A percentile compares a stretch with the other conserved stretches of the same genome.
Conservation (phyloP, 2,888 invertebrate genomes). For the Carterocephalus palaemon region DNA sequence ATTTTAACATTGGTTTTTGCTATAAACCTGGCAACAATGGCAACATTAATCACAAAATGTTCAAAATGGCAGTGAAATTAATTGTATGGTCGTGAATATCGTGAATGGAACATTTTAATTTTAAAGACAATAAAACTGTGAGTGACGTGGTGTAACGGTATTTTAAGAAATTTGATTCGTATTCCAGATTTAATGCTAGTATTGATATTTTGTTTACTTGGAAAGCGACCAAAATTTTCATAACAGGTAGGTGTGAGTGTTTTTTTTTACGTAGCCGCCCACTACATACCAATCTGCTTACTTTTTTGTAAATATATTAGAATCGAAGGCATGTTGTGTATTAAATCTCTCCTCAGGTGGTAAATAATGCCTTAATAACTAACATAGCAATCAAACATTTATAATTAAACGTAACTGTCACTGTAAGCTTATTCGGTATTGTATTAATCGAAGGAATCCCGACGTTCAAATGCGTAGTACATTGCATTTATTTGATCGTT, state of each 20-base stretch:
- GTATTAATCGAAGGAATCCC: no score
- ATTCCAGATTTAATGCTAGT: conserved; percentile 10
- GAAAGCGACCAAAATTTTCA: conserved; percentile 35
- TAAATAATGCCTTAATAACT: conserved; percentile 9
- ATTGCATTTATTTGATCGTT: no score
- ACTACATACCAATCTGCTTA: conserved; percentile 60
- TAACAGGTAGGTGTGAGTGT: conserved; percentile 59
- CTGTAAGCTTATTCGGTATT: no score
- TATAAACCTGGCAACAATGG: no score
- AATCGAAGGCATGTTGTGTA: conserved; percentile 4
- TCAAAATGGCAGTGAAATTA: conserved; percentile 69
- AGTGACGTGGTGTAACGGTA: conserved; percentile 70
- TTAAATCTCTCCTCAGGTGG: conserved; percentile 34
- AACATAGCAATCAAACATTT: no score
- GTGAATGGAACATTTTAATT: conserved; percentile 37
- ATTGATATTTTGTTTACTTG: conserved; percentile 24
- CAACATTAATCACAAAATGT: conserved; percentile 43
- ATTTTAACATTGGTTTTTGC: conserved; percentile 7
- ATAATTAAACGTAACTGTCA: no score
- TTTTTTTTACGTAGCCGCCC: conserved; percentile 57
- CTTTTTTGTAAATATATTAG: conserved; percentile 49
- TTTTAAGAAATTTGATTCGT: conserved; percentile 43
- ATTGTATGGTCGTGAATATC: conserved; percentile 32
- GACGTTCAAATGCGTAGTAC: no score
- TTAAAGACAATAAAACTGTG: conserved; percentile 47